Base-by-base conservation (phyloP, 1,140 invertebrate species). In the Maniola jurtina region DNA sequence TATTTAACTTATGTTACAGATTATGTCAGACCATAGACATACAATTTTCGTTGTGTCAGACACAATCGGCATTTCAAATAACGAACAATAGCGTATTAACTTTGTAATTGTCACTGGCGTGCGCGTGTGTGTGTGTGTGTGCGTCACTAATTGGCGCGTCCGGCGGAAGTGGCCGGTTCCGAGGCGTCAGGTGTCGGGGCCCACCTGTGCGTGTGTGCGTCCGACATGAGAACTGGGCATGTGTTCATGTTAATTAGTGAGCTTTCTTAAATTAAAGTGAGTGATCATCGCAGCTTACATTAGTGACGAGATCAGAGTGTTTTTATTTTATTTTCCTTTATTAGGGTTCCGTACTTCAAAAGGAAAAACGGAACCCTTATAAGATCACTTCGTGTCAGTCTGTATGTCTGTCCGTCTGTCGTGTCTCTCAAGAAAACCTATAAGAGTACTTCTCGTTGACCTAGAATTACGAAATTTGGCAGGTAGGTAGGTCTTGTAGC, bases 101-200 rank as follows among this genome's bases (percentile, higher is more conserved):
- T 61, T 64, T 62, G 48, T 70, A 68, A 68, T 68, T 68, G 66
- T 68, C 66, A 60, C 60, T 50, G 65, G 73, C 73, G 73, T 79
- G 67, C 42, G 75, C 73, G 78, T 81, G 79, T 81, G 73, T 72
- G 73, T 79, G 67, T 36, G 75, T 74, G 78, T 81, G 79, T 81
- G 84, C 81, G 82, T 84, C 77, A 83, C 84, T 88, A 89, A 89
- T 88, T 87, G 83, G 73, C 69, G 64, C 79, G 80, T 89, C 85
- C 87, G 85, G 73, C 83, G 85, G 87, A 89, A 88, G 85, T 79
- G 87, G 85, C 80, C 85, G 78, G 86, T 87, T 86, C 83, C 85
- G 83, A 86, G 77, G 71, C 69, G 83, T 89, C 86, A 88, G 85
- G 81, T 88, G 87, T 70, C 64, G 69, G 73, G 69, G 73, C 63